Evolutionary conservation across 2,113 vertebrate species (phyloP), one percentile per base, ranked within the genome.

Genomic region (Orycteropus afer): DNA sequence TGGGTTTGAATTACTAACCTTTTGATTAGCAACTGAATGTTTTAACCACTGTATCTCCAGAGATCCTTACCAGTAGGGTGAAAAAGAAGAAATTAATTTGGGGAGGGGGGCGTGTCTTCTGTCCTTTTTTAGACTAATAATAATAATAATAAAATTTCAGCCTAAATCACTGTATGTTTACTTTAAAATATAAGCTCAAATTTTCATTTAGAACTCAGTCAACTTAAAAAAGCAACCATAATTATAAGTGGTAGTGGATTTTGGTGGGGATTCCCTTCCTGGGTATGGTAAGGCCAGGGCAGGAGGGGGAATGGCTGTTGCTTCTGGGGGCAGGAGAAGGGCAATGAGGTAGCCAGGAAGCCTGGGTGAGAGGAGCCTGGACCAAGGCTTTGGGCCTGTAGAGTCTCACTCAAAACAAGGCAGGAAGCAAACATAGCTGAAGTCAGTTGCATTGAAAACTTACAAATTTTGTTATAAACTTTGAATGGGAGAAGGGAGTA

Each of bases 151-250:
- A n/a, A 25, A 42, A 18, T 67, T 51, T 51, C 47, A 29, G 32
- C 47, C 76, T 47, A 89, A 82, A 57, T 12, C 78, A 84, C 14
- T 40, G 29, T 29, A 81, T 85, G 71, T 23, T 67, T 23, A 78
- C 53, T 95, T 90, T 79, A 89, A 88, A 87, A 49, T 55, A 34
- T 7, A 79, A 90, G 73, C 23, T 73, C 11, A 29, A 42, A 27
- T n/a, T 81, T 83, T 81, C 65, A 15, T 67, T 55, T 90, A 78
- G 14, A 95, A 73, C 65, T 78, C 63, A 93, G 13, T 86, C n/a
- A 78, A 14, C 27, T 76, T 73, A 5, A 81, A 65, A 69, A 74
- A 85, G 17, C 22, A 13, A 81, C 45, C n/a, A 40, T 29, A 57
- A 49, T 65, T 22, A 6, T 27, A 80, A 95, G 37, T 18, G 37